Conservation (phyloP, 2,888 invertebrate species). For the Alsophila aescularia region DNA sequence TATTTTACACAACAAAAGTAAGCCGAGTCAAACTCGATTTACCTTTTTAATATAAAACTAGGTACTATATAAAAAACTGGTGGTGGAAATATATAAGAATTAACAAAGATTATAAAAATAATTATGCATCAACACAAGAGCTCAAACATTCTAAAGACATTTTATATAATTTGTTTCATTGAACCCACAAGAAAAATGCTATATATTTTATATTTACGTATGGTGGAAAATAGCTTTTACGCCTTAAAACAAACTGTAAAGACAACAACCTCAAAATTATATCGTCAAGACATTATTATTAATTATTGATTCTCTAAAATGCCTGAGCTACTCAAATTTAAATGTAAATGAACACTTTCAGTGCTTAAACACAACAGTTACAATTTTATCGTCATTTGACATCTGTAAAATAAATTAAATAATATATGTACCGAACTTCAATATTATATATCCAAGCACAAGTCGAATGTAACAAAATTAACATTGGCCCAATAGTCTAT, state of each 20-base stretch:
- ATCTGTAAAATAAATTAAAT: conserved; percentile 45
- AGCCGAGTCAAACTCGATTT: conserved; percentile 75
- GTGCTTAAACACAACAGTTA: conserved; percentile 64
- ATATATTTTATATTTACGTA: no score
- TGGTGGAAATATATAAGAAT: conserved; percentile 43
- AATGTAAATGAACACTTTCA: conserved; percentile 66
- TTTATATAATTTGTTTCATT: not conserved
- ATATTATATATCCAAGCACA: conserved; percentile 61
- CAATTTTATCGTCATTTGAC: conserved; percentile 64
- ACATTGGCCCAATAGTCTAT: conserved; percentile 6
- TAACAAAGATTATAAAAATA: conserved; percentile 58
- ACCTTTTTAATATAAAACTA: conserved; percentile 34
- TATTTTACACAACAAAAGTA: conserved; percentile 77
- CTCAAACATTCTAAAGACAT: conserved; percentile 43
- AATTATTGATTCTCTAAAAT: conserved; percentile 10
- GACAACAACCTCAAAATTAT: no score
- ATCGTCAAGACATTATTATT: not conserved
- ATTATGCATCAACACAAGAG: conserved; percentile 42
- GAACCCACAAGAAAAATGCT: no score
- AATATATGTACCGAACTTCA: conserved; percentile 46
- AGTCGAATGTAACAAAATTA: conserved; percentile 44
- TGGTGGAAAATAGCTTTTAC: no score
- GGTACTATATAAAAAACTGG: conserved; percentile 49
- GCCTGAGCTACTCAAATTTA: conserved; percentile 19
- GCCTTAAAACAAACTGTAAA: no score